These are phyloP conservation scores for Stylophora pistillata DNA, from an alignment of 64 coral and sea anemone species.

Conservation along the genomic window DNA sequence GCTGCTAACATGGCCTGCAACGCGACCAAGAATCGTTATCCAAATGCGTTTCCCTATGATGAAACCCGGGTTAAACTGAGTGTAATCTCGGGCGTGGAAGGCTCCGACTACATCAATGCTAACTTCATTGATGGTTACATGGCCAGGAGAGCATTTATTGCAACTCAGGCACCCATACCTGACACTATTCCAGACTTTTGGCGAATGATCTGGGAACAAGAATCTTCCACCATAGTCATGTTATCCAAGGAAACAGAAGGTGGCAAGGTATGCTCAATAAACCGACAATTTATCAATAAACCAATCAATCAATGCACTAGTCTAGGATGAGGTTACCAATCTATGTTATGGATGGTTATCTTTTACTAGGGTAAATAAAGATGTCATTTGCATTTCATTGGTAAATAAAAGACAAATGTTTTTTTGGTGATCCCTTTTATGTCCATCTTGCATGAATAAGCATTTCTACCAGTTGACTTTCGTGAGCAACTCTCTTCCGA, in stretches of 20 bases:
- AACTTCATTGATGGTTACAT: constrained; percentile 92
- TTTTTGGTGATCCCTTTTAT: no score
- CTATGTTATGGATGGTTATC: no score
- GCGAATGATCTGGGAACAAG: constrained; percentile 96
- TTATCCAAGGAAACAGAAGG: constrained; percentile 82
- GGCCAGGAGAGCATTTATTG: constrained; percentile 78
- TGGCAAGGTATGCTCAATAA: constrained; percentile 51
- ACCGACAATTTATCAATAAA: neutral
- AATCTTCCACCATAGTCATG: constrained; percentile 76
- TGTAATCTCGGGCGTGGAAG: constrained; percentile 53
- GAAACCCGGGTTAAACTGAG: constrained; percentile 67
- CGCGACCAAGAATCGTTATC: constrained; percentile 87
- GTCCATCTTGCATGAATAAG: no score
- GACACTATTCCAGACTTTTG: constrained; percentile 89
- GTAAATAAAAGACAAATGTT: no score
- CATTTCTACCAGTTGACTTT: no score
- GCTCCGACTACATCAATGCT: constrained; percentile 89
- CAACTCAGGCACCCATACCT: constrained; percentile 93
- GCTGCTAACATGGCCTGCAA: constrained; percentile 67
- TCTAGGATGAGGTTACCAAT: no score
- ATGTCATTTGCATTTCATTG: no score
- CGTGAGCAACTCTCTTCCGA: no score
- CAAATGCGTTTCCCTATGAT: constrained; percentile 86
- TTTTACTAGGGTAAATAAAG: no score
- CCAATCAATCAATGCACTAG: no score